These are phyloP conservation scores for Zaprionus davidi DNA, from an alignment of 1,140 invertebrate species.

Conservation along the genomic window DNA sequence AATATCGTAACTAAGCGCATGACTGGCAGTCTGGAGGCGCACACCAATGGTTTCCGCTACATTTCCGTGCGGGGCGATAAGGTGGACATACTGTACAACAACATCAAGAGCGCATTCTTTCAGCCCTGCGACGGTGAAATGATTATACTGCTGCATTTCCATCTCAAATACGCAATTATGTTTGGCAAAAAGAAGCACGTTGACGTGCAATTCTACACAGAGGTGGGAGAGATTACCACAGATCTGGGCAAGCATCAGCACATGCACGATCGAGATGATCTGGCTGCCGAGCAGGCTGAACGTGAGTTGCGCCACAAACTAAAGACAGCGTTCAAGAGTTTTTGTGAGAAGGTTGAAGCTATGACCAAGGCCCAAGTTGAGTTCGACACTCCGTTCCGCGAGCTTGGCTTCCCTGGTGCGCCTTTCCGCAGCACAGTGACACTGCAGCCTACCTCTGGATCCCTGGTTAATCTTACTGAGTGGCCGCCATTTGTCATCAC, in stretches of 20 bases:
- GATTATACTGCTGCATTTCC: constrained; percentile 99
- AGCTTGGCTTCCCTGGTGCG: constrained; percentile 98
- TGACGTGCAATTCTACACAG: constrained; percentile 99
- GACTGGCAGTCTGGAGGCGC: constrained; percentile 97
- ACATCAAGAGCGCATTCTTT: constrained; percentile 99
- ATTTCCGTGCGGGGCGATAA: constrained; percentile 99
- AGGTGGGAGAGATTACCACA: constrained; percentile 99
- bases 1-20: constrained; percentile 99
- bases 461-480: constrained; percentile 98
- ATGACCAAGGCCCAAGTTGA: constrained; percentile 99
- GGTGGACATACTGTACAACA: constrained; percentile 99
- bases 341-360: constrained; percentile 98
- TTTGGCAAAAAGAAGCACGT: constrained; percentile 99
- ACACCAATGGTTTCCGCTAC: constrained; percentile 98
- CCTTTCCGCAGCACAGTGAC: constrained; percentile 98
- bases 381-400: constrained; percentile 99
- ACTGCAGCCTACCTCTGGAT: constrained; percentile 98
- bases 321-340: constrained; percentile 98
- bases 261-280: constrained; percentile 99
- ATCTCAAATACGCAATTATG: constrained; percentile 99
- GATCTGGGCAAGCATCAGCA: constrained; percentile 99
- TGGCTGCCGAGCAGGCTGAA: constrained; percentile 99
- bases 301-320: constrained; percentile 97
- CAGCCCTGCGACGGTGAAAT: constrained; percentile 99
- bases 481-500: constrained; percentile 99